These are phyloP conservation scores for Aurelia coerulea DNA, from an alignment of 30 jellyfish, hydroid and myxozoan genomes.

Conservation along the genomic window DNA sequence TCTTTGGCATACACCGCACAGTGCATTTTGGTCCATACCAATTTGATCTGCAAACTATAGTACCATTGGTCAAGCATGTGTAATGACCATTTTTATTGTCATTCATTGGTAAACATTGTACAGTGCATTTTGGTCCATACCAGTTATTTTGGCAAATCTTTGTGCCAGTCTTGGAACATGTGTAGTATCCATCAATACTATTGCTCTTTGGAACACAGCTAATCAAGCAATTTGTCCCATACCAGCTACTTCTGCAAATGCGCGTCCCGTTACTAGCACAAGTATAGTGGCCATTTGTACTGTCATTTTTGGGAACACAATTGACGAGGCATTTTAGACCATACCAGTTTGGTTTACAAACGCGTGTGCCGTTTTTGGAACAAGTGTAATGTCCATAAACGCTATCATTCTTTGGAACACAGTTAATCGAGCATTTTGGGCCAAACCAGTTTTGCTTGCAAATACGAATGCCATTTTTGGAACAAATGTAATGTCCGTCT, in stretches of 20 bases:
- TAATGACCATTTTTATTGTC: constrained; percentile 7
- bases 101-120: constrained; percentile 45
- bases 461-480: constrained; percentile 4
- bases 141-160: constrained; percentile 60
- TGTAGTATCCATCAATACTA: constrained; percentile 39
- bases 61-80: constrained; percentile 41
- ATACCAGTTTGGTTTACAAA: not conserved
- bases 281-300: constrained; percentile 35
- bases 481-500: constrained; percentile 19
- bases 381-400: not conserved
- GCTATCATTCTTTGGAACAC: too few relatives aligned
- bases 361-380: not conserved
- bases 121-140: constrained; percentile 51
- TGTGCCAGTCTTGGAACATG: constrained; percentile 46
- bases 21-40: constrained; percentile 61
- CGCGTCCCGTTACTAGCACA: constrained; percentile 38
- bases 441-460: constrained; percentile 5
- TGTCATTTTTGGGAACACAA: constrained; percentile 22
- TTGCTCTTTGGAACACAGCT: constrained; percentile 43
- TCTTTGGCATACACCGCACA: not conserved
- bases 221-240: constrained; percentile 41
- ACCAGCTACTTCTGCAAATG: constrained; percentile 49
- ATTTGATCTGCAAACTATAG: constrained; percentile 24
- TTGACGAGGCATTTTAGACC: not conserved
- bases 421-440: too few relatives aligned